These are phyloP conservation scores for Pogoniulus pusillus DNA, from an alignment of 2,797 vertebrate species.

Conservation along the genomic window DNA sequence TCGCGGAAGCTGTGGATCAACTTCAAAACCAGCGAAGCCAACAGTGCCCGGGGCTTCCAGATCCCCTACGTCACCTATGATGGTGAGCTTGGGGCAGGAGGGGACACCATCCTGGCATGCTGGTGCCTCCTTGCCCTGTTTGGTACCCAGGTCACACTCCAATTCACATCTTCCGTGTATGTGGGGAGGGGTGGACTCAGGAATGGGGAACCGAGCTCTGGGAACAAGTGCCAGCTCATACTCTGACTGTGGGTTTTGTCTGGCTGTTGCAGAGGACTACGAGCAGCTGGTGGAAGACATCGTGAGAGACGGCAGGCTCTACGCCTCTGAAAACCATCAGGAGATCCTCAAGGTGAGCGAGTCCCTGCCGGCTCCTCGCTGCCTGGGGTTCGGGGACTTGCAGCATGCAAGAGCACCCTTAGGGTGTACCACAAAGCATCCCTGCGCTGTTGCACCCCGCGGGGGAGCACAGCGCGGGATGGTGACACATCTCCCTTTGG, in stretches of 20 bases:
- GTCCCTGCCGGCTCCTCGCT: neutral
- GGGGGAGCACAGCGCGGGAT: rapidly evolving
- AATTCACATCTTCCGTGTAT: rapidly evolving
- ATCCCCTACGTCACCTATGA: conserved; percentile 98
- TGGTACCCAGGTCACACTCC: neutral
- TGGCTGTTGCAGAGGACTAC: conserved; percentile 88
- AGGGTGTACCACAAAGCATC: rapidly evolving
- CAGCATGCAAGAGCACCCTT: neutral
- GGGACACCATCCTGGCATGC: rapidly evolving
- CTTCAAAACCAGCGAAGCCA: conserved; percentile 96
- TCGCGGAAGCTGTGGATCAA: conserved; percentile 97
- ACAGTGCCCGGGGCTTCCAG: conserved; percentile 96
- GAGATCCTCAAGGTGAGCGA: conserved; percentile 93
- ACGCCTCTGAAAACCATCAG: conserved; percentile 97
- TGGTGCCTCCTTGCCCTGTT: rapidly evolving
- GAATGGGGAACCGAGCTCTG: neutral
- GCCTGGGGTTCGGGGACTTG: neutral
- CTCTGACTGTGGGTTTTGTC: neutral
- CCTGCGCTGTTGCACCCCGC: rapidly evolving
- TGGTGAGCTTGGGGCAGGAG: conserved; percentile 73
- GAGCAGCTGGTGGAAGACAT: conserved; percentile 98
- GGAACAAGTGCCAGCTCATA: neutral
- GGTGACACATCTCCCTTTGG: neutral
- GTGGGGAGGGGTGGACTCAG: neutral
- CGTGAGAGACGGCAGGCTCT: conserved; percentile 93